A percentile compares a stretch with the other conserved stretches of the same genome.
Conservation (phyloP, 1,140 invertebrate genomes). For the Ectropis grisescens region DNA sequence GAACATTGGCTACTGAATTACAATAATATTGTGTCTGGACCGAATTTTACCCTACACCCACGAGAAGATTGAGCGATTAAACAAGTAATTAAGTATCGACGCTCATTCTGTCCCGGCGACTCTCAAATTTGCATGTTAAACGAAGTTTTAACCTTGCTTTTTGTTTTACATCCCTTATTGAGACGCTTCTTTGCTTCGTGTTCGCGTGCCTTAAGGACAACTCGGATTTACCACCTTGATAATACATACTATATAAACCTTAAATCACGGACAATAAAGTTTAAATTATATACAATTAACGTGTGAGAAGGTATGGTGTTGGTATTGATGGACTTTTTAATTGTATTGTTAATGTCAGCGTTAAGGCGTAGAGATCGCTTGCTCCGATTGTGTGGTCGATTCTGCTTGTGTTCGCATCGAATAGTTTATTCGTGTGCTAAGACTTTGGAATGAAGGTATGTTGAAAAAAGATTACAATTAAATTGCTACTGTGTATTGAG, state of each 20-base stretch:
- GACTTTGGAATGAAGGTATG: no score
- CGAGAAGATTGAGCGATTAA: slow-evolving; percentile 64
- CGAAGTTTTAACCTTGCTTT: slow-evolving; percentile 56
- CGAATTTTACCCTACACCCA: slow-evolving; percentile 23
- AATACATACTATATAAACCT: slow-evolving; percentile 4
- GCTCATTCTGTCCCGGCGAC: slow-evolving; percentile 60
- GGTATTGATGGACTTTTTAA: slow-evolving; percentile 51
- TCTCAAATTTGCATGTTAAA: slow-evolving; percentile 70
- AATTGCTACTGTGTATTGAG: no score
- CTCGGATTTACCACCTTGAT: slow-evolving; percentile 8
- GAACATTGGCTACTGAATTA: no score
- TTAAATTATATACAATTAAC: slow-evolving; percentile 6
- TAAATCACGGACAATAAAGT: slow-evolving; percentile 13
- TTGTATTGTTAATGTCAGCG: slow-evolving; percentile 58
- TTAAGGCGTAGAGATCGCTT: slow-evolving; percentile 64
- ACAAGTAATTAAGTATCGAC: slow-evolving; percentile 66
- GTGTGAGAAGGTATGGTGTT: slow-evolving; percentile 1
- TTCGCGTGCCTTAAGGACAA: slow-evolving; percentile 35
- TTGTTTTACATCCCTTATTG: slow-evolving; percentile 58
- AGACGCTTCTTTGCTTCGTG: slow-evolving; percentile 45
- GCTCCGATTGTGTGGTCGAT: slow-evolving; percentile 52
- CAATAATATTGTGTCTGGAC: no score
- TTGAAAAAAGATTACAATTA: no score
- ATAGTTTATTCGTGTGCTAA: no score
- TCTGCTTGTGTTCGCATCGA: slow-evolving; percentile 30